Percentiles rank a stretch among this genome's conserved stretches.
These are phyloP conservation scores for Cataglyphis livida DNA, from an alignment of 2,888 invertebrate species.

Conservation along the genomic window DNA sequence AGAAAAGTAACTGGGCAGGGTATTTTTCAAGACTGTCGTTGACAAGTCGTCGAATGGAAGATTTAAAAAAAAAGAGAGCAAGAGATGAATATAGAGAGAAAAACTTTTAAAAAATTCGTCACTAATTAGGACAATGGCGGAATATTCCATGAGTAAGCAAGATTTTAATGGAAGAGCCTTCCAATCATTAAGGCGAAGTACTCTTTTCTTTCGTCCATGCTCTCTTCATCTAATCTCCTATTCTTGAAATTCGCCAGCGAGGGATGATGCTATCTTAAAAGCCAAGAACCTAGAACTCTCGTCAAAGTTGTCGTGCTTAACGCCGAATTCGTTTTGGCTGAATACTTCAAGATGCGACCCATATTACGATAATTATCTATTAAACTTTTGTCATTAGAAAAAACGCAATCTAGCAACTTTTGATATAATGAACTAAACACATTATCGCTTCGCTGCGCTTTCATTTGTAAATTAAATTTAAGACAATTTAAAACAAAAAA, in stretches of 20 bases:
- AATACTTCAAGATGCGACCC: background rate
- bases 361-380: conserved; percentile 2
- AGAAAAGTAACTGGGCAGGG: conserved; percentile 59
- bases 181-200: conserved; percentile 71
- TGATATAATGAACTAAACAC: background rate
- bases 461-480: background rate
- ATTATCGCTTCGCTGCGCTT: background rate
- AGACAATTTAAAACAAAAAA: background rate
- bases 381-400: conserved; percentile 11
- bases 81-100: conserved; percentile 58
- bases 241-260: conserved; percentile 34
- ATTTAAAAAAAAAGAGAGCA: conserved; percentile 51
- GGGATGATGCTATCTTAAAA: conserved; percentile 58
- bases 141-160: conserved; percentile 70
- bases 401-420: background rate
- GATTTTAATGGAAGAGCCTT: conserved; percentile 73
- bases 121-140: conserved; percentile 78
- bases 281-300: conserved; percentile 13
- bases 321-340: background rate
- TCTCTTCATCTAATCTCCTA: conserved; percentile 58
- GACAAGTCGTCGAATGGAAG: conserved; percentile 39
- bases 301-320: conserved; percentile 31
- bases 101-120: conserved; percentile 74
- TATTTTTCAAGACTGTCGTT: conserved; percentile 33
- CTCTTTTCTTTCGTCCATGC: conserved; percentile 58